Evolutionary conservation across 2,888 invertebrate species (phyloP), one percentile per base, ranked within the genome.

Genomic region (Plemyria rubiginata): DNA sequence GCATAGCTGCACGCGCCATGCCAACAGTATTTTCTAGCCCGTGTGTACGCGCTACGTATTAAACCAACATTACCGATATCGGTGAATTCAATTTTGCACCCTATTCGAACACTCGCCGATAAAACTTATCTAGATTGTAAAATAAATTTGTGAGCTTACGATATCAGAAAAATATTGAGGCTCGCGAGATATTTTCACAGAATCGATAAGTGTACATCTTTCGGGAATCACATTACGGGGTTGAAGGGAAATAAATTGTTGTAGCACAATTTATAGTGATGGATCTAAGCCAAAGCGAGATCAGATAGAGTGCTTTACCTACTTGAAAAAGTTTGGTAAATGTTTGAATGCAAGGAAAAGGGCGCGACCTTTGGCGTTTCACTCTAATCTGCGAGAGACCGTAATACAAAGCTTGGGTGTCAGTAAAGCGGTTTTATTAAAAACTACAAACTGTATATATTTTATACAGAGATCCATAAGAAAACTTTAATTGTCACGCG

Each of bases 351-450:
- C 73, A 74, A 68, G 72, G 66, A 58, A 74, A 71, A 66, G 74
- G 72, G 58, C 73, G 69, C 63, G 79, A 84, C 84, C 84, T 84
- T 83, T 85, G 78, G 73, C 77, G 85, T 85, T 84, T 73, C 65
- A 53, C 70, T 72, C 70, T 75, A 73, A 76, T 77, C 72, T 72
- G 69, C 71, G 66, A 72, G 63, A 62, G 73, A 54, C 63, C 54
- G 68, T 45, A 11, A 16, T 62, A 73, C 73, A 72, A 75, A 75
- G 74, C 73, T 70, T 43, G 15, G 22, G 22, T 22, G 3, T 22
- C 13, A 53, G 22, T 40, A 15, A 43, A 15, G 8, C 16, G 4
- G 16, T 45, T 16, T 45, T 43, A 15, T 43, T 43, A 8, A 15
- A 43, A 15, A 43, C 16, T 32, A 32, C 4, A 32, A 32, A 32